These are phyloP conservation scores for human DNA, from an alignment of 2,113 vertebrate species.

Conservation along the genomic window DNA sequence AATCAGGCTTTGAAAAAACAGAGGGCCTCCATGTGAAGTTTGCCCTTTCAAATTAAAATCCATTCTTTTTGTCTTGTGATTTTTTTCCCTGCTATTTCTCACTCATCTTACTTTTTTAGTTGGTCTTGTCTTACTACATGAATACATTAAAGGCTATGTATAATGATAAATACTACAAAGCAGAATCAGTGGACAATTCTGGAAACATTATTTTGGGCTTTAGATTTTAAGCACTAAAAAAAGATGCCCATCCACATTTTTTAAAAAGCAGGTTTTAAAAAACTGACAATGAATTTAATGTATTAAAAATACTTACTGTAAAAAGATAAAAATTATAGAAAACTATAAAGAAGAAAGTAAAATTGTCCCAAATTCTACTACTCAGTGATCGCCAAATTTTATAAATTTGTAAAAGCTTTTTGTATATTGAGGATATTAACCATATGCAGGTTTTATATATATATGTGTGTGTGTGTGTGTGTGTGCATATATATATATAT, in stretches of 20 bases:
- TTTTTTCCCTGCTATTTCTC: not conserved
- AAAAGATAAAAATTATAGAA: not conserved
- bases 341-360: slow-evolving; percentile 1
- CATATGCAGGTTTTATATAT: not conserved
- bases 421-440: not conserved
- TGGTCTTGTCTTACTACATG: not conserved
- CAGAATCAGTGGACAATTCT: not conserved
- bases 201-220: slow-evolving; percentile 21
- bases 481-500: not conserved
- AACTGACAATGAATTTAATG: not conserved
- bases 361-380: not conserved
- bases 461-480: not conserved
- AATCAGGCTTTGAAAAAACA: slow-evolving; percentile 39
- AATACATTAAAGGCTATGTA: not conserved
- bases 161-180: slow-evolving; percentile 2
- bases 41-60: slow-evolving; percentile 27
- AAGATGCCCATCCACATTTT: not conserved
- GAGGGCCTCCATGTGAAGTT: not conserved
- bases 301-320: slow-evolving; percentile 10
- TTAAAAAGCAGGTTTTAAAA: not conserved
- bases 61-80: not conserved
- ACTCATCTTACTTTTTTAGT: slow-evolving; percentile 4
- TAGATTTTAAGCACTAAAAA: not conserved
- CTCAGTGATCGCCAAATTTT: not conserved
- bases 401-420: slow-evolving; percentile 27